Base-by-base conservation (phyloP, 1,140 invertebrate species). In the Drosophila novamexicana region DNA sequence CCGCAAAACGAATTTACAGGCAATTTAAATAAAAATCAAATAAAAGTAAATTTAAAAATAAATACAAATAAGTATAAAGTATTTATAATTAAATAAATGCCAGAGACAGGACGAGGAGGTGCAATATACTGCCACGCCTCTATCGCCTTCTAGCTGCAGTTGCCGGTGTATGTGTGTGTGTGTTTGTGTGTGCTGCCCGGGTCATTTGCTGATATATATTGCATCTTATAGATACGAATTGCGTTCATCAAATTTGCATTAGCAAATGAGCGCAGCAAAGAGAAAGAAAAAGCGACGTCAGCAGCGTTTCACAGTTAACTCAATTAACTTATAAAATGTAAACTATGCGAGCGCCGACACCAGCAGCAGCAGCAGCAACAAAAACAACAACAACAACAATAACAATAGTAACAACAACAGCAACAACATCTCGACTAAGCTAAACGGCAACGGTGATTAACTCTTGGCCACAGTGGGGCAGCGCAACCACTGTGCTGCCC, bases 251-350 rank as follows among this genome's bases (percentile, higher is more conserved):
- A 75, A 86, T 86, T 75, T 86, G 83, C 83, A 79, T 83, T 79
- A 78, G 77, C 83, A 86, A 88, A 79, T 79, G 83, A 82, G 71
- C 49, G 56, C 57, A 68, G 45, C 36, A 72, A 64, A 71, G 64
- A 53, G 57, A 53, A 32, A 32, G 34, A 50, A 22, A 54, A 49
- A 1, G 40, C n/a, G 56, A 62, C 44, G 62, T 67, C 57, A 59
- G 71, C 77, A 85, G 72, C 72, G 82, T 63, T 90, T 79, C 81
- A 89, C 84, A 89, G 84, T 89, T 89, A 89, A 89, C 84, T 89
- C 84, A 89, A 89, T 89, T 89, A 89, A 89, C 84, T 89, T 90
- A 89, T 90, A 89, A 89, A 89, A 89, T 90, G 84, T 88, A 88
- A 88, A 81, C 77, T 90, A 88, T 90, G 84, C 69, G 79, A 71